These are phyloP conservation scores for Nomada hirtipes DNA, from an alignment of 2,888 invertebrate species.

Conservation along the genomic window DNA sequence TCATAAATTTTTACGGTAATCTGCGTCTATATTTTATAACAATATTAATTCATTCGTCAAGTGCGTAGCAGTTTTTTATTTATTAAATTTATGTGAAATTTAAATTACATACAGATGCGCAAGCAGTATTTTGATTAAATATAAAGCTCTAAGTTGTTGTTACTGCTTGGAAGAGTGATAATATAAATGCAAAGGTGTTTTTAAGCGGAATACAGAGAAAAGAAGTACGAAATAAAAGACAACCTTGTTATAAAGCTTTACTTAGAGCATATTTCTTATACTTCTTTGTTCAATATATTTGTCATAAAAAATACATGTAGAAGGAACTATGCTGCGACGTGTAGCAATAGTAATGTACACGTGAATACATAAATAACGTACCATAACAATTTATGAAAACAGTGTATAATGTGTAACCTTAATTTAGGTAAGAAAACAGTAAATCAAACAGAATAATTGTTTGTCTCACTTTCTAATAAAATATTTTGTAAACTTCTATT, in stretches of 20 bases:
- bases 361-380: no score
- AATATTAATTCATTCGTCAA: neutral
- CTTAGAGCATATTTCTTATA: neutral
- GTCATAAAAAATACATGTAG: neutral
- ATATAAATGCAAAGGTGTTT: no score
- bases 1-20: no score
- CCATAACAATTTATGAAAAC: no score
- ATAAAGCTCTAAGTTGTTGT: neutral
- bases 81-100: neutral
- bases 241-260: neutral
- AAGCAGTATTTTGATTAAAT: constrained; percentile 3
- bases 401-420: no score
- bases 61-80: neutral
- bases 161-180: no score
- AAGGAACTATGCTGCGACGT: neutral
- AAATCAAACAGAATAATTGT: neutral
- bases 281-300: neutral
- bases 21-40: neutral
- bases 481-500: neutral
- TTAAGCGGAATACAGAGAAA: neutral
- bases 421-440: no score
- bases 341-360: no score
- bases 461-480: neutral
- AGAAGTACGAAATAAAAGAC: neutral
- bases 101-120: neutral